phyloP scores from a whole-genome alignment of 2,797 vertebrate species.

The Pseudomugil tenellus region DNA sequence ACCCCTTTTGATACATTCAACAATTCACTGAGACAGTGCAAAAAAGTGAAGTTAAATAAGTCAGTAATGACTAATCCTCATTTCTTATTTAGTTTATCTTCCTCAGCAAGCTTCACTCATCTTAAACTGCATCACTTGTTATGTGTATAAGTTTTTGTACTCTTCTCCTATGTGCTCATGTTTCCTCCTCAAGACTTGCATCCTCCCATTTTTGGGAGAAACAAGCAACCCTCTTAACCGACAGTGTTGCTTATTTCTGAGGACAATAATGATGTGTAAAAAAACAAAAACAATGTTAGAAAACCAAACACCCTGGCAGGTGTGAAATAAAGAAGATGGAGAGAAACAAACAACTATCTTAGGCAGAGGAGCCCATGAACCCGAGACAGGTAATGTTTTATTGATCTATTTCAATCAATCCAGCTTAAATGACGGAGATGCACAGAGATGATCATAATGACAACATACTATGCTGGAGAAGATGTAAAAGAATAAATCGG shows the following conservation, averaged over 20 bases:
- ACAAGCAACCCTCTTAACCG: slow-evolving; percentile 43
- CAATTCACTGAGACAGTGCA: too few relatives aligned
- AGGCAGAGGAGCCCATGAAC: neutral
- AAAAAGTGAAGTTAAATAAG: too few relatives aligned
- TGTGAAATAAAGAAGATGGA: slow-evolving; percentile 8
- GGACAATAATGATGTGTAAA: slow-evolving; percentile 9
- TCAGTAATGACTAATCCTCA: too few relatives aligned
- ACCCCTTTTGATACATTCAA: too few relatives aligned
- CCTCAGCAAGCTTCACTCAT: too few relatives aligned
- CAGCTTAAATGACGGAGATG: neutral
- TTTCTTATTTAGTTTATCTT: too few relatives aligned
- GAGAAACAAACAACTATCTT: slow-evolving; percentile 13
- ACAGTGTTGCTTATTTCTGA: slow-evolving; percentile 37
- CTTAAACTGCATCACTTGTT: too few relatives aligned
- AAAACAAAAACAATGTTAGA: slow-evolving; percentile 4
- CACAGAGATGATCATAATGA: neutral
- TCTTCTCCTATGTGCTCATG: too few relatives aligned
- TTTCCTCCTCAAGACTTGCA: slow-evolving; percentile 23
- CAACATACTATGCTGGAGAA: slow-evolving; percentile 7
- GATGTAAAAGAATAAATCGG: slow-evolving; percentile 18
- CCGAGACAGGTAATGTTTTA: neutral
- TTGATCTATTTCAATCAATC: neutral
- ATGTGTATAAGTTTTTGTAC: too few relatives aligned
- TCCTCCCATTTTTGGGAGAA: slow-evolving; percentile 21
- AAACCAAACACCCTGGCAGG: slow-evolving; percentile 21